phyloP scores from a whole-genome alignment of 1,140 invertebrate species.

The Cardiocondyla obscurior region DNA sequence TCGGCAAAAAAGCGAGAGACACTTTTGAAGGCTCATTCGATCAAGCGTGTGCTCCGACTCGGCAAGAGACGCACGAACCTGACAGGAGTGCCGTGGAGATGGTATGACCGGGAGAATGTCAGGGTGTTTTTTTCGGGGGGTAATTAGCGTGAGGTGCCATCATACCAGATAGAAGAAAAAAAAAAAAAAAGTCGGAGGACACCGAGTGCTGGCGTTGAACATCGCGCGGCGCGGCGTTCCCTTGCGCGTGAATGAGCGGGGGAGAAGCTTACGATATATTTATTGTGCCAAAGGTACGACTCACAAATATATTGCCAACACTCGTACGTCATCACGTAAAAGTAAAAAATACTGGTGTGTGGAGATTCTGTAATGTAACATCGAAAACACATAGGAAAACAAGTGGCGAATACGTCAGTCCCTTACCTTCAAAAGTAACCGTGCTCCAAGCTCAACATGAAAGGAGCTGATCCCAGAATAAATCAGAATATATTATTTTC shows the following conservation, averaged over 20 bases:
- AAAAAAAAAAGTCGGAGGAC: conserved; percentile 71
- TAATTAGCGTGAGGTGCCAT: conserved; percentile 83
- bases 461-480: conserved; percentile 85
- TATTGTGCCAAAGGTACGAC: conserved; percentile 8
- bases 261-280: conserved; percentile 13
- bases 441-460: conserved; percentile 85
- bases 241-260: background rate
- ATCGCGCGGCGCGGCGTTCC: conserved; percentile 16
- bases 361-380: conserved; percentile 81
- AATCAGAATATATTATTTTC: conserved; percentile 85
- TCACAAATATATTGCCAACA: conserved; percentile 70
- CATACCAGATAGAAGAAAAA: conserved; percentile 83
- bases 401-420: conserved; percentile 84
- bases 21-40: conserved; percentile 49
- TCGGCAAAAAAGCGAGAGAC: conserved; percentile 49
- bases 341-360: conserved; percentile 79
- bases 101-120: conserved; percentile 63
- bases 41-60: conserved; percentile 54
- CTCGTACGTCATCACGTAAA: conserved; percentile 78
- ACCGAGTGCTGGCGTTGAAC: conserved; percentile 80
- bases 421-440: conserved; percentile 86
- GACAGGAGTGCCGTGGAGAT: conserved; percentile 68
- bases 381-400: conserved; percentile 83
- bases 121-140: conserved; percentile 54
- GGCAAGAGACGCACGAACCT: conserved; percentile 67